Evolutionary conservation across 2,797 vertebrate genomes (phyloP), one percentile per base, ranked within the genome.

Genomic region (Neosilurus hyrtlii): DNA sequence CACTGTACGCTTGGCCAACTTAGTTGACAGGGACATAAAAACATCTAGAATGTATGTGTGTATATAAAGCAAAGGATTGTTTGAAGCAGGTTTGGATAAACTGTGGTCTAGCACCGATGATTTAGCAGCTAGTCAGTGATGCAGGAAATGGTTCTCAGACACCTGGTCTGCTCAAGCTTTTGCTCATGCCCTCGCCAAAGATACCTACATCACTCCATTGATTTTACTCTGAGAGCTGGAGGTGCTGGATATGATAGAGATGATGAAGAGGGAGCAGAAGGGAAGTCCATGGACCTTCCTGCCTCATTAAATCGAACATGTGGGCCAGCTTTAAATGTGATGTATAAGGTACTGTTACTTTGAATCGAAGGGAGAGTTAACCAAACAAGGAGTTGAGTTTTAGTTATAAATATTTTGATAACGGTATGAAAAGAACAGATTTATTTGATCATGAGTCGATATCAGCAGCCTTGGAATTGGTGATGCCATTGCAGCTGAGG

Each of bases 61-160:
- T 61, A 7, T 75, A 37, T 67, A 61, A 30, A 4, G 67, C 67
- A 52, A 71, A 12, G 14, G 62, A 81, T 62, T 62, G 78, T 82
- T 80, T 61, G 65, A 43, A 51, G 77, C 74, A 63, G 73, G 74
- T 70, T 72, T 79, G 76, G 49, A 73, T 52, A 59, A 76, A 80
- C 56, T 49, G 73, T 67, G 75, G 74, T 79, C 77, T 79, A 85
- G 81, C 61, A 43, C 66, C 66, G 56, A 82, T 78, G 79, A 73
- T 83, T 82, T 66, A 86, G 80, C 81, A 88, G 82, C 61, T 62
- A 81, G 84, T 61, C 78, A 79, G 22, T 66, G 77, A 83, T 83
- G 87, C 87, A 88, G 83, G 85, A 85, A 86, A 88, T 85, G 79
- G 66, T 85, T 61, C 70, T 83, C 57, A 66, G 82, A 82, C 82